phyloP scores from a whole-genome alignment of 2,888 invertebrate genomes.

The Subacronicta megacephala region DNA sequence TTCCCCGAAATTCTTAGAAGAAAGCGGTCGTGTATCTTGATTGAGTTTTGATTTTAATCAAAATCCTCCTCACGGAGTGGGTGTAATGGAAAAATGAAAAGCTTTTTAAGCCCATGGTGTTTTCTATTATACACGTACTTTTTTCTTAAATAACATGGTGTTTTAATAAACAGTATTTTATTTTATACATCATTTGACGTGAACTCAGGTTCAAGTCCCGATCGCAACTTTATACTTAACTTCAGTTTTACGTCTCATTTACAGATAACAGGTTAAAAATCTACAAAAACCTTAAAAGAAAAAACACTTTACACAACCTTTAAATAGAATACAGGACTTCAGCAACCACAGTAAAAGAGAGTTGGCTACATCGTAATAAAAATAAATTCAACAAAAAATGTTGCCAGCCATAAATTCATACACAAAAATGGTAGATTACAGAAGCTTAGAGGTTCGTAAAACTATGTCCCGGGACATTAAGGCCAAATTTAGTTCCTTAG shows the following conservation, averaged over 20 bases:
- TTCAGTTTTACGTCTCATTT: no score
- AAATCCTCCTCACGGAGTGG: background rate
- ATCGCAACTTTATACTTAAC: no score
- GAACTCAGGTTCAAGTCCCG: no score
- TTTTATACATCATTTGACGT: no score
- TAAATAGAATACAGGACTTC: no score
- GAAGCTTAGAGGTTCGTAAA: background rate
- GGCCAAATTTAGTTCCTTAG: conserved; percentile 8
- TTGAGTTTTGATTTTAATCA: background rate
- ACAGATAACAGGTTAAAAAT: no score
- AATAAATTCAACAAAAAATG: background rate
- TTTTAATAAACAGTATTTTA: no score
- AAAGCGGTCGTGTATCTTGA: background rate
- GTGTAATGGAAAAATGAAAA: background rate
- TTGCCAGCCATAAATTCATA: conserved; percentile 1
- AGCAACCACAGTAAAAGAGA: background rate
- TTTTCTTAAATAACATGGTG: no score
- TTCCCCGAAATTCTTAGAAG: background rate
- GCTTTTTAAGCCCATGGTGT: background rate
- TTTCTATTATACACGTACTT: background rate
- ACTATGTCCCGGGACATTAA: conserved; percentile 14
- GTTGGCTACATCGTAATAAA: background rate
- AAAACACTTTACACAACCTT: no score
- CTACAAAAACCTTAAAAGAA: no score
- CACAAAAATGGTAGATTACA: background rate